Conservation (phyloP, 2,113 vertebrate species). For the Neotoma lepida region DNA sequence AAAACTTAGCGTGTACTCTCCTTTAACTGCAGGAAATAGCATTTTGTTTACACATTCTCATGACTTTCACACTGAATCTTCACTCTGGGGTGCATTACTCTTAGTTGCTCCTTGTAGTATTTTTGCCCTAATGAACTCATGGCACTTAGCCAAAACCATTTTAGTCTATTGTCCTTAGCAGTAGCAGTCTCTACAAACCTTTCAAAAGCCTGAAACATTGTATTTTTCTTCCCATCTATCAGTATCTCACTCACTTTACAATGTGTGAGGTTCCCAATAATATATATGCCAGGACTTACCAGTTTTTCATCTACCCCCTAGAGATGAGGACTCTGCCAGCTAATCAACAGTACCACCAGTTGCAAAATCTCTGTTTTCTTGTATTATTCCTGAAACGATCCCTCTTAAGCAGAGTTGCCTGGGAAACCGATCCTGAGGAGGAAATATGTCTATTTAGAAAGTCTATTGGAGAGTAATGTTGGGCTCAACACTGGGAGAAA, state of each 20-base stretch:
- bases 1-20: not conserved
- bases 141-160: not conserved
- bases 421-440: not conserved
- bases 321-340: not conserved
- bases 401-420: not conserved
- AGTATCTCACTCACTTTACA: not conserved
- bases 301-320: not conserved
- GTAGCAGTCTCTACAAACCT: not conserved
- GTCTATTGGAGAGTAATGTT: not conserved
- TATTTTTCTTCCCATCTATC: not conserved
- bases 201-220: not conserved
- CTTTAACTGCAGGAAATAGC: not conserved
- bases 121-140: not conserved
- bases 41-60: not conserved
- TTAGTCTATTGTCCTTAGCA: not conserved
- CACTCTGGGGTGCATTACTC: not conserved
- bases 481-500: not conserved
- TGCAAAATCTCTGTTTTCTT: not conserved
- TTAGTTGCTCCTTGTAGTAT: not conserved
- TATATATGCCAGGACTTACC: not conserved
- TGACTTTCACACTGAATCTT: not conserved
- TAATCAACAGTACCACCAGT: not conserved
- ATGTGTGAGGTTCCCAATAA: not conserved
- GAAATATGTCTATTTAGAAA: not conserved
- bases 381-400: slow-evolving; percentile 1